phyloP scores from a whole-genome alignment of 30 jellyfish, hydroid and myxozoan genomes.

The Turritopsis rubra region DNA sequence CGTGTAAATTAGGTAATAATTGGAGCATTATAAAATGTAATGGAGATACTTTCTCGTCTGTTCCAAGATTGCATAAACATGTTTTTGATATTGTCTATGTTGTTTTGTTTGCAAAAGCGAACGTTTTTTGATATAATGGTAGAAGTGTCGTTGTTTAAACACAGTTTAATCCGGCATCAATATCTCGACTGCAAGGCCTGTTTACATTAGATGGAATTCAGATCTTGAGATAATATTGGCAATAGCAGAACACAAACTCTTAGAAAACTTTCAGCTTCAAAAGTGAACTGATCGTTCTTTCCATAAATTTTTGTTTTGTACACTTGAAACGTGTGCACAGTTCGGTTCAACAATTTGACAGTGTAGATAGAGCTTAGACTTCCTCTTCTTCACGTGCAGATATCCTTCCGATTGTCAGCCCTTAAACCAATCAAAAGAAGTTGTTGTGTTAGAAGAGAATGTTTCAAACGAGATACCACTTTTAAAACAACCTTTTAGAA shows the following conservation, averaged over 20 bases:
- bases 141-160: neutral
- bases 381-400: neutral
- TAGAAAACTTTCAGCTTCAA: neutral
- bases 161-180: neutral
- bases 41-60: neutral
- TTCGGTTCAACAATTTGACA: neutral
- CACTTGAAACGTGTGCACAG: neutral
- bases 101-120: neutral
- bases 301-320: neutral
- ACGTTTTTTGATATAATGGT: neutral
- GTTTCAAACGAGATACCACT: too few species aligned
- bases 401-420: neutral
- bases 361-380: neutral
- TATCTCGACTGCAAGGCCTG: neutral
- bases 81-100: neutral
- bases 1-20: too few species aligned
- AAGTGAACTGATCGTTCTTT: neutral
- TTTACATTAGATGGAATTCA: neutral
- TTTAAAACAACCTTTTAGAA: too few species aligned
- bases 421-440: too few species aligned
- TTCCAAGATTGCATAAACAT: neutral
- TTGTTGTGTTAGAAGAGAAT: too few species aligned
- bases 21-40: neutral
- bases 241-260: neutral
- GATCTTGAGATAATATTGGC: neutral